These are phyloP conservation scores for Scaptomyza cyrtandrae DNA, from an alignment of 2,888 invertebrate genomes.

Conservation along the genomic window DNA sequence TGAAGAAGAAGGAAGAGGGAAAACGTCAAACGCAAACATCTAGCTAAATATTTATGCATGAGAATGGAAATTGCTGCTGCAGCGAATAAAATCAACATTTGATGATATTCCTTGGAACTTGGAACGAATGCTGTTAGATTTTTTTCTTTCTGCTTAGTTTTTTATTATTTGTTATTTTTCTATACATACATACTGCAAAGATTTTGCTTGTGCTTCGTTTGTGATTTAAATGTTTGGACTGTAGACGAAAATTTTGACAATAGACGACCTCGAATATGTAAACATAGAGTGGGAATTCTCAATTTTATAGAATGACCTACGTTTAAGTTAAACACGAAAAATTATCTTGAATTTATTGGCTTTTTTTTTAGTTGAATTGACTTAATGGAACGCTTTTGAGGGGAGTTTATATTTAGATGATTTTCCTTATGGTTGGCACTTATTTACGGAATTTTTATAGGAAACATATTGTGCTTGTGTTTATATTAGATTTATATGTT, in stretches of 20 bases:
- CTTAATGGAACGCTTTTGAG: background rate
- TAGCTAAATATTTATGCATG: slow-evolving; percentile 74
- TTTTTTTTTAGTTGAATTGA: background rate
- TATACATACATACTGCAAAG: slow-evolving; percentile 9
- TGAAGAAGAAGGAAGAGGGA: background rate
- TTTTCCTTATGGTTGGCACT: background rate
- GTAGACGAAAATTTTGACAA: slow-evolving; percentile 13
- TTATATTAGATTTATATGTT: background rate
- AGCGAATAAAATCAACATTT: slow-evolving; percentile 54
- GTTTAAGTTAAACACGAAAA: background rate
- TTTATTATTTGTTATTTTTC: slow-evolving; percentile 26
- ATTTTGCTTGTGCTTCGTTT: slow-evolving; percentile 29
- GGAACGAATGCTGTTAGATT: slow-evolving; percentile 33
- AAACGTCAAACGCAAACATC: slow-evolving; percentile 31
- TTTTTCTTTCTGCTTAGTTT: slow-evolving; percentile 5
- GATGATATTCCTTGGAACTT: slow-evolving; percentile 53
- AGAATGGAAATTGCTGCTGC: slow-evolving; percentile 55
- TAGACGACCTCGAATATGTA: background rate
- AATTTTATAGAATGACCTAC: background rate
- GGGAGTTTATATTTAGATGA: background rate
- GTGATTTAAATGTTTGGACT: slow-evolving; percentile 18
- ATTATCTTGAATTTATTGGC: background rate
- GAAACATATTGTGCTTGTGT: background rate
- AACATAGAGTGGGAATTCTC: background rate
- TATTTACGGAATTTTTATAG: background rate